A percentile compares a stretch with the other conserved stretches of the same genome.
Conservation (phyloP, 23 tunicate genomes). For the Halocynthia aurantium region DNA sequence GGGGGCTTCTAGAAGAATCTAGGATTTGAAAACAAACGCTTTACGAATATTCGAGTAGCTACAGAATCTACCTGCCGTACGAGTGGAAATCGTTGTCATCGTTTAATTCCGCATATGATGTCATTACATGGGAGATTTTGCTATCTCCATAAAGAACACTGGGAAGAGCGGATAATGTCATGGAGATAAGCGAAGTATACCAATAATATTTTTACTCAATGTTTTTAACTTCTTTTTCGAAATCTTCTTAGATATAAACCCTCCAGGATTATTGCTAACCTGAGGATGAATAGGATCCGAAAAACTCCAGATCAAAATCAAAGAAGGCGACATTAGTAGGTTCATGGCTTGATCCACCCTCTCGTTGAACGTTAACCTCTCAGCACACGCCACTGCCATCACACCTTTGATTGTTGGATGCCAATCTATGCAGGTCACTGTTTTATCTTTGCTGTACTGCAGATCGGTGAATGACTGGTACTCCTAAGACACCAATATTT, state of each 20-base stretch:
- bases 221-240: no score
- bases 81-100: no score
- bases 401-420: conserved; percentile 94
- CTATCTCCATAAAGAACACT: neutral
- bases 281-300: conserved; percentile 99
- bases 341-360: conserved; percentile 71
- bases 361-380: conserved; percentile 66
- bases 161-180: neutral
- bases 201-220: no score
- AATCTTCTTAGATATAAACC: no score
- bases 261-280: conserved; percentile 21
- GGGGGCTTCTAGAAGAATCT: conserved; percentile 92
- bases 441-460: conserved; percentile 84
- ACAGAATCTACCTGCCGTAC: no score
- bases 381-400: conserved; percentile 87
- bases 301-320: conserved; percentile 96
- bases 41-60: neutral
- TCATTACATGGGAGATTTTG: neutral
- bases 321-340: conserved; percentile 59
- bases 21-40: neutral
- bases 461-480: conserved; percentile 95
- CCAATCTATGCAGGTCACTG: conserved; percentile 89
- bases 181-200: neutral
- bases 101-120: no score
- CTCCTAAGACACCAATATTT: conserved; percentile 46